Evolutionary conservation across 2,113 vertebrate genomes (phyloP).

Genomic region (Aix galericulata): DNA sequence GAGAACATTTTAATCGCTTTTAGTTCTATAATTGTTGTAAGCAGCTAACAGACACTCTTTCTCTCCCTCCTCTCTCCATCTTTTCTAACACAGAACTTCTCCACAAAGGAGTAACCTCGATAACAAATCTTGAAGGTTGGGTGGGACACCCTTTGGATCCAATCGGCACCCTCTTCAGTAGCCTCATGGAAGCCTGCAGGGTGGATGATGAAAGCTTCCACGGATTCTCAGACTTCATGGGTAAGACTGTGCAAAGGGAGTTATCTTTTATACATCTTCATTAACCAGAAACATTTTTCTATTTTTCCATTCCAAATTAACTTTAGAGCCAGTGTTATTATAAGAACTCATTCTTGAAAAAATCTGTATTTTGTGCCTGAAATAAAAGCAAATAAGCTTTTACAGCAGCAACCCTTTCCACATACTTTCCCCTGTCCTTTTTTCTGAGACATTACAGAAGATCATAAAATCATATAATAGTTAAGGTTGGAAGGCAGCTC

Average conservation of each 20-base stretch:
- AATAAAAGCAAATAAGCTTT: neutral
- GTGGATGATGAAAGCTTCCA: slow-evolving; percentile 81
- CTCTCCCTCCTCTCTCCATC: neutral
- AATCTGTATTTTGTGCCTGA: neutral
- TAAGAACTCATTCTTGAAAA: neutral
- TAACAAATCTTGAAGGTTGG: slow-evolving; percentile 96
- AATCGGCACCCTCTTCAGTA: slow-evolving; percentile 92
- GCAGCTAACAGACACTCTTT: neutral
- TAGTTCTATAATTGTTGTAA: neutral
- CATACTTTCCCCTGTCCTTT: neutral
- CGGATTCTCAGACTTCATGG: slow-evolving; percentile 84
- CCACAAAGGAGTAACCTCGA: slow-evolving; percentile 88
- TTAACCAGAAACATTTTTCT: neutral
- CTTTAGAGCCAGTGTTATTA: neutral
- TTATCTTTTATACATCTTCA: neutral
- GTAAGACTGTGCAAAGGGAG: slow-evolving; percentile 68
- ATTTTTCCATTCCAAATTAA: neutral
- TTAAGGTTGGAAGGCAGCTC: neutral
- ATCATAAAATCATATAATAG: neutral
- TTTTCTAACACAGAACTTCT: slow-evolving; percentile 82
- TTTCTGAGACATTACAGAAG: neutral
- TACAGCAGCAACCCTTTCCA: neutral
- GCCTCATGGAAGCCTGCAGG: slow-evolving; percentile 89
- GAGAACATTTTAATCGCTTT: neutral
- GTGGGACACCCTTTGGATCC: slow-evolving; percentile 96